Base-by-base conservation (phyloP, 2,888 invertebrate genomes). In the Protodeltote pygarga region DNA sequence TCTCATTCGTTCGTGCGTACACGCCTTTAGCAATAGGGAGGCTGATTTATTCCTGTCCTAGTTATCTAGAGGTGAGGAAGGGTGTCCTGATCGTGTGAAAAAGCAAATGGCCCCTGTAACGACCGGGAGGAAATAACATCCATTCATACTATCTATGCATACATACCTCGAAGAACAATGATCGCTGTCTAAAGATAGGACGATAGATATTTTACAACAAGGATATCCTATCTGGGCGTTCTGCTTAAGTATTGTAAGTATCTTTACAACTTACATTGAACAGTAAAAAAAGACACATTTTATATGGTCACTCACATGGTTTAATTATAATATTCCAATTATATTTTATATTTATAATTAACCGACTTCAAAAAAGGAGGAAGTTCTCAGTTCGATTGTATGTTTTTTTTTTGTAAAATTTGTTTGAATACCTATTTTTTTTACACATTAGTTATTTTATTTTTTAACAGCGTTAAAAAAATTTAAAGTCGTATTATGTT, bases 11-110 rank as follows among this genome's bases (percentile, higher is more conserved):
- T 14, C 4, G n/a, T 38, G 41, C 15, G 29, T 21, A 19, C 27
- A 14, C 15, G 39, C 37, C 46, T 46, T 65, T 55, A 49, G 27
- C 51, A 54, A 40, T 51, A 65, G 60, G 59, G 47, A 55, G 39
- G 49, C 47, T 63, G 73, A 77, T 77, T 75, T 80, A 82, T 78
- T 67, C 61, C 62, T 69, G 76, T 65, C 73, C 78, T 51, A 75
- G 69, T 80, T 73, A 73, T 74, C 65, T 45, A 50, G 48, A 64
- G 53, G 55, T 53, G 47, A 52, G 58, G 53, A 52, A 50, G 48
- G 66, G 51, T 65, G 58, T 46, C 63, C 60, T 65, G 63, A 63
- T 68, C 69, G 71, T 68, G 71, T 69, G 73, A 76, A 79, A 74
- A 72, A 70, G 54, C 66, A 54, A 70, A 65, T 65, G 70, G 65